These are phyloP conservation scores for Intellagama lesueurii DNA, from an alignment of 2,797 vertebrate genomes.

Conservation along the genomic window DNA sequence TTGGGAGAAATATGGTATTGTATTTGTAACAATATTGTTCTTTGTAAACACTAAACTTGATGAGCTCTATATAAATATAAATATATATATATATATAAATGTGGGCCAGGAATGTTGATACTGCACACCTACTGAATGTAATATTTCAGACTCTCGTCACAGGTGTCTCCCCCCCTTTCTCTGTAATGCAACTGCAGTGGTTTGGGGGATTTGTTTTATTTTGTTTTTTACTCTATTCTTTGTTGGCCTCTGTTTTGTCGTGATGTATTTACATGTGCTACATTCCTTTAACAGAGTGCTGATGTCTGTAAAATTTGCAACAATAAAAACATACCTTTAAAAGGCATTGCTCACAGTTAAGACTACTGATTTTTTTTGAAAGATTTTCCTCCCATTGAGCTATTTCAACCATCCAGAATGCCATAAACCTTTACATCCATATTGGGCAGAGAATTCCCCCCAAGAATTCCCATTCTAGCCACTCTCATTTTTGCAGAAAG, in stretches of 20 bases:
- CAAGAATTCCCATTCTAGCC: neutral
- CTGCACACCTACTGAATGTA: constrained; percentile 93
- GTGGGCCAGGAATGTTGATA: constrained; percentile 85
- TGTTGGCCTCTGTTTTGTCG: constrained; percentile 84
- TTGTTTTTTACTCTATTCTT: constrained; percentile 15
- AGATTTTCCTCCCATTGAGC: neutral
- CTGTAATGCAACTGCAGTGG: constrained; percentile 79
- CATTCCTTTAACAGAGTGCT: constrained; percentile 86
- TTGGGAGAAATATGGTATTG: constrained; percentile 81
- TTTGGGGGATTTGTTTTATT: constrained; percentile 77
- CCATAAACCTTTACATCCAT: neutral
- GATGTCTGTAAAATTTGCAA: constrained; percentile 91
- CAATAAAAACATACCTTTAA: constrained; percentile 83
- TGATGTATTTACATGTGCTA: constrained; percentile 85
- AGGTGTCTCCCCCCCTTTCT: constrained; percentile 74
- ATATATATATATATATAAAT: constrained; percentile 70
- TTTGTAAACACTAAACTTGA: constrained; percentile 81
- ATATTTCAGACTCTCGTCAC: constrained; percentile 82
- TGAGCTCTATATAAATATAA: constrained; percentile 79
- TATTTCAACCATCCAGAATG: neutral
- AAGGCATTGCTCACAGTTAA: constrained; percentile 75
- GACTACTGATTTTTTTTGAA: constrained; percentile 35
- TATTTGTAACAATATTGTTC: constrained; percentile 83
- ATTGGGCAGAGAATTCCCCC: neutral
- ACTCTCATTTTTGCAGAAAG: neutral